Conservation (phyloP, 1,140 invertebrate species). For the Theocolax elegans region DNA sequence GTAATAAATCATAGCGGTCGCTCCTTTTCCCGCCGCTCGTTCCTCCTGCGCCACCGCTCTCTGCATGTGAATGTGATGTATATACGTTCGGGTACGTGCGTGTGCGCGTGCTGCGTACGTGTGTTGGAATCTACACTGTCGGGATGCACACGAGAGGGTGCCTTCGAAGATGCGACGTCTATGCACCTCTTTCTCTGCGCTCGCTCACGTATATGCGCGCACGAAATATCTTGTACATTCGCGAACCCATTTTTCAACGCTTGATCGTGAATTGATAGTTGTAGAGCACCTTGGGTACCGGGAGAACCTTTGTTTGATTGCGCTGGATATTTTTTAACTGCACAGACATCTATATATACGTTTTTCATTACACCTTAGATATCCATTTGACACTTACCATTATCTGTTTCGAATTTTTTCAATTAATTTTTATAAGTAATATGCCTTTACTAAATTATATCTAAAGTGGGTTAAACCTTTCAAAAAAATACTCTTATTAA, state of each 20-base stretch:
- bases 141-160: constrained; percentile 46
- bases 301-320: constrained; percentile 22
- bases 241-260: constrained; percentile 21
- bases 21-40: constrained; percentile 38
- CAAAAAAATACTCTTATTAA: no score
- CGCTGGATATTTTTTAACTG: no score
- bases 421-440: no score
- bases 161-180: constrained; percentile 32
- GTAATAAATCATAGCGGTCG: constrained; percentile 66
- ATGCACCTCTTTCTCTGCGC: constrained; percentile 18
- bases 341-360: no score
- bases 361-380: no score
- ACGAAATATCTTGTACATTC: constrained; percentile 20
- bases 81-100: constrained; percentile 47
- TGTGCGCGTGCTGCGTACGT: constrained; percentile 51
- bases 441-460: no score
- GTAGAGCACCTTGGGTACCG: neutral
- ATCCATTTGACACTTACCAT: no score
- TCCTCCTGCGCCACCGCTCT: neutral
- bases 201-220: constrained; percentile 15
- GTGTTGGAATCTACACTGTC: neutral
- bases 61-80: constrained; percentile 37
- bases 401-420: no score
- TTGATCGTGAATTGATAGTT: constrained; percentile 28
- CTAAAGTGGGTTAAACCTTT: no score